Evolutionary conservation across 2,113 vertebrate species (phyloP).

Genomic region (Malurus alboscapulatus): DNA sequence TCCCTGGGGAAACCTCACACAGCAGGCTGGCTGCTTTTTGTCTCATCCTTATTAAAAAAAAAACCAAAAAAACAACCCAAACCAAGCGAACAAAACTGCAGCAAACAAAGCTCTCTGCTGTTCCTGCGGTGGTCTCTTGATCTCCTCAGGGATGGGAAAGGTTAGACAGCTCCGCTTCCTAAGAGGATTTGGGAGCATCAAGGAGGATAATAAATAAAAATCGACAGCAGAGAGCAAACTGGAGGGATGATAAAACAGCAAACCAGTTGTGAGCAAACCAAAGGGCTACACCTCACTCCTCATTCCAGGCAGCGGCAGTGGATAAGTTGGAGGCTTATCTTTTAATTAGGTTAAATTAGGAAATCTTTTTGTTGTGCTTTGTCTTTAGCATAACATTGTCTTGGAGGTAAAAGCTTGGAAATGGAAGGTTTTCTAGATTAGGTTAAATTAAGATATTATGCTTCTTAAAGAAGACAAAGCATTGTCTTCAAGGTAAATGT

Average conservation of each 20-base stretch:
- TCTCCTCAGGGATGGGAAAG: background rate
- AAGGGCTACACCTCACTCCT: background rate
- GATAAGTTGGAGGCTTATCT: slow-evolving; percentile 38
- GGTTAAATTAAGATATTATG: slow-evolving; percentile 37
- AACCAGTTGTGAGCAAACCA: background rate
- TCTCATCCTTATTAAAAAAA: background rate
- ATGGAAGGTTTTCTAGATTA: slow-evolving; percentile 18
- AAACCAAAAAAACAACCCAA: background rate
- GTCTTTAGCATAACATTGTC: background rate
- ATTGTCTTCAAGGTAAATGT: slow-evolving; percentile 39
- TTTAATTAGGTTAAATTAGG: slow-evolving; percentile 54
- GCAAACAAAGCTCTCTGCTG: rapidly evolving
- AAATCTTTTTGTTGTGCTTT: slow-evolving; percentile 23
- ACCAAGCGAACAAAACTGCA: background rate
- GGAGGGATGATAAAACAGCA: background rate
- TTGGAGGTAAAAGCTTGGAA: slow-evolving; percentile 25
- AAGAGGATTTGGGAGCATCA: slow-evolving; percentile 33
- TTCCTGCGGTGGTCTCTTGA: background rate
- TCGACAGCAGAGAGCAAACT: background rate
- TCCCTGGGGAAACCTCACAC: background rate
- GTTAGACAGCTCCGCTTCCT: background rate
- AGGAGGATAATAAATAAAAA: slow-evolving; percentile 33
- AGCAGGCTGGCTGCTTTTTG: background rate
- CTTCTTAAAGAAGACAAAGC: slow-evolving; percentile 37
- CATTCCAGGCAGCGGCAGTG: background rate